Evolutionary conservation across 2,797 vertebrate genomes (phyloP), one percentile per base, ranked within the genome.

Genomic region (Simalia tracyae): DNA sequence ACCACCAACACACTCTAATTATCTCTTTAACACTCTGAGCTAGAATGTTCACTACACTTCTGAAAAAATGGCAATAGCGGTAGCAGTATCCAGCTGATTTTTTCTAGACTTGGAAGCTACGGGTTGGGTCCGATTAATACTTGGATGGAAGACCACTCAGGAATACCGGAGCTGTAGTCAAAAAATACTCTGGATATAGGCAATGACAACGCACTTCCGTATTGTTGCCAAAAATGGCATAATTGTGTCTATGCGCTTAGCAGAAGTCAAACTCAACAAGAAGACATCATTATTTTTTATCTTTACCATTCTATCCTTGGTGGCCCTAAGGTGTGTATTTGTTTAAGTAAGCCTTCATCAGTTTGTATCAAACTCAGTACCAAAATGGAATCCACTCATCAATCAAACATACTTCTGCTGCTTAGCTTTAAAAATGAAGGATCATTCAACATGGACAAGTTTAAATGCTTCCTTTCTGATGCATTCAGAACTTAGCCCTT

Each of bases 391-490:
- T 17, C 59, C 59, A 22, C 5, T 17, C 59, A 60, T 60, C 59
- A 22, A 60, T 60, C 59, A 42, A 81, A 72, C 36, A 19, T 46
- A 81, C 36, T 88, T 92, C 66, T 14, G 4, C 92, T 22, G 36
- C 89, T 42, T 57, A 93, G 87, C 89, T 96, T 96, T 93, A 95
- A 94, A 96, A 95, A 94, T 19, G 92, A 89, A 94, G 95, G 95
- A 95, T 92, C 94, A 96, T 94, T 94, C 94, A 46, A 81, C 36
- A 92, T 94, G 95, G 96, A 96, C 91, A 91, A 91, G 94, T 94
- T 92, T 8, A 36, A 54, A 72, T 31, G 28, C 50, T 60, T 81
- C 28, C 59, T 61, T 61, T 50, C 12, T 50, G 36, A 22, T 61
- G 36, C 36, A 61, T 46, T 90, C 24, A 84, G 10, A 42, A 81